Conservation (phyloP, 2,797 vertebrate species). For the Xenops minutus region DNA sequence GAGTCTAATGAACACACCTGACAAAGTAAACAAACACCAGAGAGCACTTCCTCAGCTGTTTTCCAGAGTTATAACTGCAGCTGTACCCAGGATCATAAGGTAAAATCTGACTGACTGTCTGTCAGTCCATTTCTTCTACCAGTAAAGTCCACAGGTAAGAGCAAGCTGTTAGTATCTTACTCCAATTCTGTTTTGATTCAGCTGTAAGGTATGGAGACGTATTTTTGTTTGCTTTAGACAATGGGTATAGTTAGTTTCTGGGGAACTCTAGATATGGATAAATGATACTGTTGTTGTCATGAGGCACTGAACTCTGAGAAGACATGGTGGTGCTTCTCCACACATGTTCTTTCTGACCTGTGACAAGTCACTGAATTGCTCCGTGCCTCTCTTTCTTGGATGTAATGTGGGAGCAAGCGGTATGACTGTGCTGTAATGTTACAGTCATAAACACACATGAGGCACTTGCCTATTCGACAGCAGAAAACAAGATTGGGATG, state of each 20-base stretch:
- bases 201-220: background rate
- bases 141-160: slow-evolving; percentile 22
- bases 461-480: background rate
- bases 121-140: background rate
- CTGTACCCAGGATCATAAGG: background rate
- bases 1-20: background rate
- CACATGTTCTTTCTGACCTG: background rate
- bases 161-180: background rate
- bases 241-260: background rate
- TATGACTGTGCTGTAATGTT: background rate
- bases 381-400: background rate
- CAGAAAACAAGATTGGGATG: background rate
- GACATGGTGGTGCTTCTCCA: background rate
- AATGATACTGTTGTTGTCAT: background rate
- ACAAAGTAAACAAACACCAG: slow-evolving; percentile 10
- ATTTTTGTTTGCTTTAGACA: background rate
- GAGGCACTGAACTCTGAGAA: background rate
- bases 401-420: background rate
- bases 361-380: background rate
- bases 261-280: background rate
- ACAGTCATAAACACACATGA: background rate
- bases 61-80: background rate
- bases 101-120: background rate
- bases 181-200: background rate
- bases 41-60: background rate